Base-by-base conservation (phyloP, 2,888 invertebrate species). In the Mimas tiliae region DNA sequence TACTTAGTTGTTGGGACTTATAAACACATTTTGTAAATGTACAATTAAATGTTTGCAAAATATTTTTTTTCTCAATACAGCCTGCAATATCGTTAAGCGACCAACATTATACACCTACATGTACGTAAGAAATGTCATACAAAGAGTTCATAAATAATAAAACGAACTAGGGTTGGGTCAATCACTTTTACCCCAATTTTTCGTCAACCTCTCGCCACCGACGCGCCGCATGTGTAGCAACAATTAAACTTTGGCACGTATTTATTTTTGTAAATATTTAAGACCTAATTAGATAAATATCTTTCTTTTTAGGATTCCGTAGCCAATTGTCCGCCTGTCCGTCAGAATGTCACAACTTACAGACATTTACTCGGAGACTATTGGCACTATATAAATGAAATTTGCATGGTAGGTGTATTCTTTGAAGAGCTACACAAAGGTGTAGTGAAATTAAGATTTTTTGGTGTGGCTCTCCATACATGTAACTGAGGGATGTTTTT, bases 21-120 rank as follows among this genome's bases (percentile, higher is more conserved):
- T 42, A 16, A 19, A 14, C 12, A 58, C 1, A 16, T 12, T 19
- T n/a, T 58, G 16, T 42, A 21, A 2, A 12, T 12, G 38, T 42
- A 42, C 11, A 19, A 58, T 9, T 19, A 58, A 38, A 58, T 19
- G 58, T 58, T 58, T 58, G 8, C 38, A 9, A 58, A 58, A 58
- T 19, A 58, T 19, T 11, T 19, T 58, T 9, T 19, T 38, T 58
- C 19, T 19, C n/a, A n/a, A 42, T 42, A 58, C 58, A 11, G 11
- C 4, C 58, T 38, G 19, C 58, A 42, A 19, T 42, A 21, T 55
- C 34, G 55, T 65, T 68, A 68, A 67, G 38, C 42, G 58, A 19
- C 58, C 19, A 12, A 42, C 19, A 19, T 11, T 19, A 58, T 42
- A 58, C 38, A 50, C 19, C 11, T 19, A 58, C 38, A 58, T 38